Percentiles rank a stretch among this genome's conserved stretches.
These are phyloP conservation scores for Peromyscus polionotus DNA, from an alignment of 2,113 vertebrate species.

Conservation along the genomic window DNA sequence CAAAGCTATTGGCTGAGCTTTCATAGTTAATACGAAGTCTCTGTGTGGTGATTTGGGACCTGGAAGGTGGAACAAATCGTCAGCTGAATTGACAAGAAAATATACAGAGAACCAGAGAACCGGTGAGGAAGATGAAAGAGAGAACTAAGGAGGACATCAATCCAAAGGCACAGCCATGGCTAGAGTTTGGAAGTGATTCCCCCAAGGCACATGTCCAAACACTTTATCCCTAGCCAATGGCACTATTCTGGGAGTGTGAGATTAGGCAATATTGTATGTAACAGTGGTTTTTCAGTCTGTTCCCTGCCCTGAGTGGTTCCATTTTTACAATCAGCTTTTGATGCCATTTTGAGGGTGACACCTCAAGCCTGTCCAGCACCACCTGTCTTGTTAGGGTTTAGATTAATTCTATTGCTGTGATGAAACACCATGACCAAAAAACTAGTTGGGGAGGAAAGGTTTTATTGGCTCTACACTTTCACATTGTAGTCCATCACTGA, in stretches of 20 bases:
- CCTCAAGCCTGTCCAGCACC: not conserved
- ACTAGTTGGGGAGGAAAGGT: no score
- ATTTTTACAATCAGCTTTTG: not conserved
- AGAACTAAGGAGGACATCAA: not conserved
- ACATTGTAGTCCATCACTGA: no score
- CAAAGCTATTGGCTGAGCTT: no score
- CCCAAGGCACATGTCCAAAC: not conserved
- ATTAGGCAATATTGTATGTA: not conserved
- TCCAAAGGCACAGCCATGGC: not conserved
- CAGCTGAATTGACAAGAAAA: conserved; percentile 3
- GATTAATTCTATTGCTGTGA: no score
- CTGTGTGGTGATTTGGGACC: no score
- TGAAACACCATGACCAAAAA: no score
- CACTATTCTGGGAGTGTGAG: not conserved
- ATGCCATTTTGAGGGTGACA: not conserved
- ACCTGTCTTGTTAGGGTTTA: no score
- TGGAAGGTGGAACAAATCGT: not conserved
- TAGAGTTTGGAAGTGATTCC: not conserved
- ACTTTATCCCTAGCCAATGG: not conserved
- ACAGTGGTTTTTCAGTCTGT: not conserved
- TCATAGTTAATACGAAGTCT: no score
- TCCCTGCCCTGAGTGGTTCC: not conserved
- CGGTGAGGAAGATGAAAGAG: not conserved
- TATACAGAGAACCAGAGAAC: not conserved
- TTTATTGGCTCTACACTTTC: no score